Base-by-base conservation (phyloP, 2,888 invertebrate genomes). In the Hirudinaria manillensis region DNA sequence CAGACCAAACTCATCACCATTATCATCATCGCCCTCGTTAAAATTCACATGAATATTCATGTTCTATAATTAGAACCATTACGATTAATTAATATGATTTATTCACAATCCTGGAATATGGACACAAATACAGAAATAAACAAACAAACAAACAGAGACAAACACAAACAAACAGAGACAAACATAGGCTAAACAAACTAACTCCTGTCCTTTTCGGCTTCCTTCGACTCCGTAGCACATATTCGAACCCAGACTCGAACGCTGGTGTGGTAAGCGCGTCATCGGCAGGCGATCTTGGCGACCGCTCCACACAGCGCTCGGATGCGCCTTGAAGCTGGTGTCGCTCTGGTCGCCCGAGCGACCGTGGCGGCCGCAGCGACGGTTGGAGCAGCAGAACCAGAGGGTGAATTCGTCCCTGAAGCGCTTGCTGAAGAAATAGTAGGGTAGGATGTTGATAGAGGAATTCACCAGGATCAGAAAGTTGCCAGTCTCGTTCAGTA, bases 381-480 rank as follows among this genome's bases (percentile, higher is more conserved):
- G 83, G 66, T 65, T 65, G 75, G 82, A 83, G 16, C 78, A 78
- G 76, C 84, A 83, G 79, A 84, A 83, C 10, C 83, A 74, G 51
- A 80, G 77, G 82, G 83, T 82, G 79, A 85, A 84, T 77, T 84
- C 82, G 36, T 78, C 78, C 6, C 85, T 81, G 77, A 85, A 85
- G 74, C 82, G 81, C 76, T 81, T 79, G 27, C 85, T 84, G 76
- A 85, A 85, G 77, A 85, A 83, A 77, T 85, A 85, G 79, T 85
- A 85, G 75, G 85, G 84, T 74, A 85, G 81, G 78, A 85, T 84
- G 80, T 85, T 85, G 66, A 84, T 82, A 75, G 85, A 84, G 34
- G 85, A 85, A 80, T 85, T 85, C 16, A 85, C 77, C 36, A 83
- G 81, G 55, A 85, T 83, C 6, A 85, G 80, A 75, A 85, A 83